Evolutionary conservation across 53 echinoderm and acorn worm genomes (phyloP), one percentile per base, ranked within the genome.

Genomic region (Zoroaster sp.): DNA sequence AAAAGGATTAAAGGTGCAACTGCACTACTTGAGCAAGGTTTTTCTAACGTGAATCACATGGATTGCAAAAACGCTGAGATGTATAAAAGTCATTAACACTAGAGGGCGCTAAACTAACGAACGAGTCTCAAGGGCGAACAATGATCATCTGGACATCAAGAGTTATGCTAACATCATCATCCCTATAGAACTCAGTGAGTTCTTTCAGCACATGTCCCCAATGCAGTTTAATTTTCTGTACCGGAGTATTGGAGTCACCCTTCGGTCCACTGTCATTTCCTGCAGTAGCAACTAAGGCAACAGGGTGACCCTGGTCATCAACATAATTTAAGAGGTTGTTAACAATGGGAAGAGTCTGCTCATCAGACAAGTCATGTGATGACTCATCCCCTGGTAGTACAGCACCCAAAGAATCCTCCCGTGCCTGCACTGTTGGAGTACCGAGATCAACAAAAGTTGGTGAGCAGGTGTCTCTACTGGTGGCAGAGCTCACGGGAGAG

Each of bases 181-280:
- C 39, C n/a, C 31, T 43, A 68, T 45, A 83, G 18, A 83, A 83
- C 41, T 83, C 70, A 4, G 83, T 83, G 28, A 83, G 83, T 82
- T 82, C 83, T 82, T 66, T 82, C 20, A 37, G 67, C 40, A 66
- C 83, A 66, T 82, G 83, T 23, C 83, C 83, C 34, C 83, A 21
- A 40, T 82, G 83, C 37, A 82, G 67, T 66, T 47, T 82, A 28
- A 82, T 40, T 66, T 66, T 82, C 15, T 72, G 14, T 39, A 72
- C 72, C 72, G 39, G 72, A 72, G 17, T 18, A 72, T 35, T 72
- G 39, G 72, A 45, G 45, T 45, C 45, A 2, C 14, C 38, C 7
- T 38, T 3, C 35, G 13, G 72, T 72, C 35, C 72, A 72, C 36
- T 10, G 36, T 38, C 37, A 72, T 72, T 38, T 72, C 3, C 72